Evolutionary conservation across 2,888 invertebrate species (phyloP), one percentile per base, ranked within the genome.

Genomic region (Eurytoma californica): DNA sequence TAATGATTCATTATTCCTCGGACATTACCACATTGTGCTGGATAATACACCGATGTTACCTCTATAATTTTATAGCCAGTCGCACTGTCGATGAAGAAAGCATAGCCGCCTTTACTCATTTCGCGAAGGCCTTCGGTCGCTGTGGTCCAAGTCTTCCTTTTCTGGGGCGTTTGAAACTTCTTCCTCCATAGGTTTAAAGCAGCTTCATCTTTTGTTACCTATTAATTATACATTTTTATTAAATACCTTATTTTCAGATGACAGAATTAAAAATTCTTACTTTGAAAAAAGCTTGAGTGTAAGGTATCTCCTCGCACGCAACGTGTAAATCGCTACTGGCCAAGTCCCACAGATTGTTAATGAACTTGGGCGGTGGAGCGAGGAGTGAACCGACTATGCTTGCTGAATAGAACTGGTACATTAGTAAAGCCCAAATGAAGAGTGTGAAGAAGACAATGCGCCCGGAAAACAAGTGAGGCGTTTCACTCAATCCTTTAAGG

Each of bases 31-130:
- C 28, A 4, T 16, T 7, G 5, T 2, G 16, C n/a, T n/a, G 3
- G 28, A 47, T 49, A 5, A 1, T 53, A 14, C 5, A 20, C 5
- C 13, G 7, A 30, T n/a, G 49, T 80, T 79, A 87, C 87, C 73
- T 91, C 91, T 86, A 95, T 94, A 20, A 94, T 92, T 80, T 93
- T 93, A 87, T 95, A 95, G 0, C 93, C 94, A 0, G 92, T 92
- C 0, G 93, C 92, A 0, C 92, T 93, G 87, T 95, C 95, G 3
- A 94, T 92, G 84, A 94, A 94, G 87, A 94, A 94, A 0, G 95
- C 95, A 86, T 93, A 95, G 1, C 93, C 94, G 3, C 95, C 95
- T 47, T 90, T 87, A 85, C 92, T 92, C 0, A 95, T 93, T 82
- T 92, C 86, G 0, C 88, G 87, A 86, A 95, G 90, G 13, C 95